These are phyloP conservation scores for Drymonia ruficornis DNA, from an alignment of 2,888 invertebrate genomes.

Conservation along the genomic window DNA sequence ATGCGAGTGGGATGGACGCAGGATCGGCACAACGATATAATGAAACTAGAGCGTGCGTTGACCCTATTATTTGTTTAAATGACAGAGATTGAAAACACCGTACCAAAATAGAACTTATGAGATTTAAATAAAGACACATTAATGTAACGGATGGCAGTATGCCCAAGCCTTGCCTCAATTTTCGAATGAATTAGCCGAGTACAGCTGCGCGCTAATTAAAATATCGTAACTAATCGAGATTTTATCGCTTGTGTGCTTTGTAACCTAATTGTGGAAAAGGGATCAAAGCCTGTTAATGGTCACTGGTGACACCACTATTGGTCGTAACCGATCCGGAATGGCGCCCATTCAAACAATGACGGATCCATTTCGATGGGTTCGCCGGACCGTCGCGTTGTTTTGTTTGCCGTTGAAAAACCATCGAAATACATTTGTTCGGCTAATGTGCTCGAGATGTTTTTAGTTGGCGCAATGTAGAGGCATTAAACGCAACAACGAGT, in stretches of 20 bases:
- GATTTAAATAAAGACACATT: too few relatives aligned
- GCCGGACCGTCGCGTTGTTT: conserved; percentile 31
- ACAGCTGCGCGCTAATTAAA: conserved; percentile 19
- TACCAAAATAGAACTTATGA: conserved; percentile 5
- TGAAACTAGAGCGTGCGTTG: conserved; percentile 64
- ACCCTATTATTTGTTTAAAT: conserved; percentile 42
- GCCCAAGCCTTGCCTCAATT: conserved; percentile 17
- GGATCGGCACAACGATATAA: conserved; percentile 40
- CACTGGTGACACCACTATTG: conserved; percentile 44
- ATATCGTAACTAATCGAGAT: conserved; percentile 6
- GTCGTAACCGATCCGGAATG: conserved; percentile 46
- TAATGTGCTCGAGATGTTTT: conserved; percentile 23
- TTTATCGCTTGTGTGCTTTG: conserved; percentile 15
- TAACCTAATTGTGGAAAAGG: conserved; percentile 26
- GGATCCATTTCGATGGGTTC: conserved; percentile 44
- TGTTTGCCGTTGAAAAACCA: conserved; percentile 26
- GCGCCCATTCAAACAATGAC: conserved; percentile 46
- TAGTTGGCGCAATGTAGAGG: conserved; percentile 15
- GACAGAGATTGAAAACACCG: conserved; percentile 21
- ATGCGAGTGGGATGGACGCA: conserved; percentile 58
- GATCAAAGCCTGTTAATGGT: conserved; percentile 30
- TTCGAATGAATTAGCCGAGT: conserved; percentile 13
- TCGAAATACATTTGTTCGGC: conserved; percentile 13
- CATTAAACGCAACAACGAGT: background rate
- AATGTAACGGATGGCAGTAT: conserved; percentile 17